phyloP scores from a whole-genome alignment of 1,140 invertebrate species.

The Drosophila orosa region DNA sequence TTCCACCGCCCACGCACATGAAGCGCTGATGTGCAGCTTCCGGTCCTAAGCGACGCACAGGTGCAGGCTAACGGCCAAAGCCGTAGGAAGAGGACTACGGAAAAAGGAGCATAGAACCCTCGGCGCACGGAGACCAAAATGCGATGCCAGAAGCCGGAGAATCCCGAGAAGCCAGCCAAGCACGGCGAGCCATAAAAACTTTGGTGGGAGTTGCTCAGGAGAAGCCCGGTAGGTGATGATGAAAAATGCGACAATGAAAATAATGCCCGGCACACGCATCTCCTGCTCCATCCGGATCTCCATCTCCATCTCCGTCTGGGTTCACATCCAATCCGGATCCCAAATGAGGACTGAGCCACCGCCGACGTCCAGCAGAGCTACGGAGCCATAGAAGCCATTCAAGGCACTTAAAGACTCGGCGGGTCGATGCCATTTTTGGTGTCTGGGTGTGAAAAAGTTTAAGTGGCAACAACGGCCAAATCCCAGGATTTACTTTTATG shows the following conservation, averaged over 20 bases:
- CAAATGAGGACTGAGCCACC: conserved; percentile 24
- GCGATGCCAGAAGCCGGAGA: conserved; percentile 12
- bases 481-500: conserved; percentile 82
- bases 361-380: conserved; percentile 44
- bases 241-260: conserved; percentile 84
- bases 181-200: conserved; percentile 71
- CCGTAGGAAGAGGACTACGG: conserved; percentile 3
- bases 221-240: conserved; percentile 65
- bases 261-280: conserved; percentile 74
- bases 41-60: conserved; percentile 75
- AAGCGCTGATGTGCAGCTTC: conserved; percentile 73
- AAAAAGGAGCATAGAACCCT: conserved; percentile 11
- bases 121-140: conserved; percentile 5
- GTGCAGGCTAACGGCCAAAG: conserved; percentile 61
- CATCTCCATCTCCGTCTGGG: conserved; percentile 1
- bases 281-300: conserved; percentile 18
- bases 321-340: conserved; percentile 16
- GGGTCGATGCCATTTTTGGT: conserved; percentile 57
- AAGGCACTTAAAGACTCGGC: conserved; percentile 72
- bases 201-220: conserved; percentile 35
- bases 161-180: conserved; percentile 43
- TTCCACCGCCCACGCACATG: conserved; percentile 60
- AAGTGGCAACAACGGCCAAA: conserved; percentile 79
- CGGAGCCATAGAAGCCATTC: conserved; percentile 43
- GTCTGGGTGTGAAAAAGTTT: conserved; percentile 80